Conservation (phyloP, 1,140 invertebrate genomes). For the Orius laevigatus region DNA sequence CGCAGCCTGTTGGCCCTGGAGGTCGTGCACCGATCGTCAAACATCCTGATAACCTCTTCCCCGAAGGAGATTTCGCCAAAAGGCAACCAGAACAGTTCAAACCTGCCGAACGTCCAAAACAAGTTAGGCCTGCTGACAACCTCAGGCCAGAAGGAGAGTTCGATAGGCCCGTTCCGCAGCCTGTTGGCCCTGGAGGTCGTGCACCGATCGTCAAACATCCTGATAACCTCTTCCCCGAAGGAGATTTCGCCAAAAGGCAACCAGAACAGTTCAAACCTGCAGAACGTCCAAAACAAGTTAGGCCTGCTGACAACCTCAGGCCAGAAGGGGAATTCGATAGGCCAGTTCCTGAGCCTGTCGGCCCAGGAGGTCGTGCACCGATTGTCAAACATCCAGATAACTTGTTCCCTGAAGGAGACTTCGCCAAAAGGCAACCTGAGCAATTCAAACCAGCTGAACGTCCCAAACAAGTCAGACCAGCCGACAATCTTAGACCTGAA, state of each 20-base stretch:
- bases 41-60: conserved; percentile 38
- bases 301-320: conserved; percentile 39
- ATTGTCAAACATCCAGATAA: conserved; percentile 30
- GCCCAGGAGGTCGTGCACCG: conserved; percentile 30
- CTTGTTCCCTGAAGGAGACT: conserved; percentile 36
- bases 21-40: conserved; percentile 22
- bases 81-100: conserved; percentile 17
- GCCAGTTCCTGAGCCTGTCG: conserved; percentile 31
- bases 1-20: conserved; percentile 28
- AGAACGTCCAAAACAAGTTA: conserved; percentile 22
- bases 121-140: conserved; percentile 24
- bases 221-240: conserved; percentile 44
- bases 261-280: conserved; percentile 26
- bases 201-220: conserved; percentile 24
- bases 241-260: conserved; percentile 27
- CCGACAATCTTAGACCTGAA: conserved; percentile 33
- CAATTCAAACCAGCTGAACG: conserved; percentile 22
- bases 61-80: conserved; percentile 40
- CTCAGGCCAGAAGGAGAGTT: conserved; percentile 36
- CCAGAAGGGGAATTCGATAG: conserved; percentile 26
- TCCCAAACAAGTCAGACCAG: conserved; percentile 22
- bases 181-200: conserved; percentile 24
- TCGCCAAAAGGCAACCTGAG: conserved; percentile 24
- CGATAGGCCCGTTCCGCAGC: conserved; percentile 22
- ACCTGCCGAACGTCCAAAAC: conserved; percentile 22